Evolutionary conservation across 2,113 vertebrate species (phyloP).

Genomic region (Cyprinodon tularosa): DNA sequence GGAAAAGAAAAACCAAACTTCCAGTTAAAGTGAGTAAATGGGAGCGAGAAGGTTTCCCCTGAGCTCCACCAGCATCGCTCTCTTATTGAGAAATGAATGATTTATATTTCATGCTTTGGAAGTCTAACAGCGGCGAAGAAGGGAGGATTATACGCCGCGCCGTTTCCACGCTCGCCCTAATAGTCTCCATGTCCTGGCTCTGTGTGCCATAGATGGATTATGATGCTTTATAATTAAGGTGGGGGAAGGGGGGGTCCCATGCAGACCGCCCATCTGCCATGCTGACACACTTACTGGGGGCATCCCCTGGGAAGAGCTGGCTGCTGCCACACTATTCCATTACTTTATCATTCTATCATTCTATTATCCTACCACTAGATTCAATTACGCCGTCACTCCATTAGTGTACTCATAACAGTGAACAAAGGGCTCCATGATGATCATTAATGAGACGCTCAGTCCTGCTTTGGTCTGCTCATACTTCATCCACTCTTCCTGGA

Average conservation of each 20-base stretch:
- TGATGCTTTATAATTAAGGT: conserved; percentile 80
- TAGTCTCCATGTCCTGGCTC: conserved; percentile 77
- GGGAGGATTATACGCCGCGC: conserved; percentile 68
- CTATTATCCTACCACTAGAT: conserved; percentile 75
- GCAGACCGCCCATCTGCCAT: conserved; percentile 76
- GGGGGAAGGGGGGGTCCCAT: conserved; percentile 49
- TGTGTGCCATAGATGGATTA: conserved; percentile 78
- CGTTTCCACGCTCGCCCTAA: conserved; percentile 71
- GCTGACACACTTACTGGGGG: conserved; percentile 78
- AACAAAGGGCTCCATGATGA: conserved; percentile 73
- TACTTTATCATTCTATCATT: conserved; percentile 76
- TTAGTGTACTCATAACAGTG: conserved; percentile 72
- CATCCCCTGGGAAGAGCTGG: conserved; percentile 64
- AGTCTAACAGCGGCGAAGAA: conserved; percentile 71
- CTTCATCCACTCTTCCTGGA: conserved; percentile 39
- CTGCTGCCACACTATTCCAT: conserved; percentile 64
- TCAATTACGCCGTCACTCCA: conserved; percentile 76
- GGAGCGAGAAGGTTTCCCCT: conserved; percentile 44
- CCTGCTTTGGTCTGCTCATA: conserved; percentile 35
- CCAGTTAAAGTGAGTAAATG: conserved; percentile 58
- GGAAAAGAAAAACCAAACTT: conserved; percentile 63
- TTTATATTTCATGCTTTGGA: conserved; percentile 59
- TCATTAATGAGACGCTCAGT: conserved; percentile 71
- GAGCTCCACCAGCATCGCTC: conserved; percentile 5
- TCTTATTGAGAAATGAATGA: conserved; percentile 53